Evolutionary conservation across 2,113 vertebrate genomes (phyloP), one percentile per base, ranked within the genome.

Genomic region (Anseranas semipalmata): DNA sequence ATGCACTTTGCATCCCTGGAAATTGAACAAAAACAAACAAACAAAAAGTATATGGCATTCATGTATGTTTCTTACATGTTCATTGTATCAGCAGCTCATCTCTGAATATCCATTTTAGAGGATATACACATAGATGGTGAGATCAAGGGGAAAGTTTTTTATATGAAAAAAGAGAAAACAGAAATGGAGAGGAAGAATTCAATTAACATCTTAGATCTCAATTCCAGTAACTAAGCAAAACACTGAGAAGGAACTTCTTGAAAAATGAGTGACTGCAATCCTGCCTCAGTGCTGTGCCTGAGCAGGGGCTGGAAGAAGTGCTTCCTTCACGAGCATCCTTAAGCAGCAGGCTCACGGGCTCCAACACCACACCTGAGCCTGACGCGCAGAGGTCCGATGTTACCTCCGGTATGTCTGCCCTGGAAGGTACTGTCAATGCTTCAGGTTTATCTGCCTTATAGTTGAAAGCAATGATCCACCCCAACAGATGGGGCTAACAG

Each of bases 331-430:
- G 0, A 75, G 45, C 48, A 33, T 9, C 39, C 71, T 68, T 16
- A 63, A 65, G 52, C 52, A 79, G 18, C 87, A 33, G 30, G 41
- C 27, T 52, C 75, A 7, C 15, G 10, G 37, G 6, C 37, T 89
- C 37, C 9, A 74, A 62, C 28, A 25, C 37, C 37, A 43, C 39
- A 87, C 2, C 50, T 60, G 48, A 85, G 72, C 75, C 25, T 0
- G 0, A 27, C 70, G 41, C 1, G 0, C 30, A 75, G 11, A 45
- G 21, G 4, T 22, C 79, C 56, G 77, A 60, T 63, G 32, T 48
- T 63, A 55, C 77, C 52, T 79, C 81, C 85, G 56, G 67, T 53
- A 20, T 2, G 0, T 28, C 30, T 17, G 41, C 62, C 39, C 83
- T 68, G 58, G 62, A 48, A 85, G 48, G 74, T 11, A 62, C 62